A percentile compares a stretch with the other conserved stretches of the same genome.
Conservation (phyloP, 2,797 vertebrate genomes). For the Otus scops region DNA sequence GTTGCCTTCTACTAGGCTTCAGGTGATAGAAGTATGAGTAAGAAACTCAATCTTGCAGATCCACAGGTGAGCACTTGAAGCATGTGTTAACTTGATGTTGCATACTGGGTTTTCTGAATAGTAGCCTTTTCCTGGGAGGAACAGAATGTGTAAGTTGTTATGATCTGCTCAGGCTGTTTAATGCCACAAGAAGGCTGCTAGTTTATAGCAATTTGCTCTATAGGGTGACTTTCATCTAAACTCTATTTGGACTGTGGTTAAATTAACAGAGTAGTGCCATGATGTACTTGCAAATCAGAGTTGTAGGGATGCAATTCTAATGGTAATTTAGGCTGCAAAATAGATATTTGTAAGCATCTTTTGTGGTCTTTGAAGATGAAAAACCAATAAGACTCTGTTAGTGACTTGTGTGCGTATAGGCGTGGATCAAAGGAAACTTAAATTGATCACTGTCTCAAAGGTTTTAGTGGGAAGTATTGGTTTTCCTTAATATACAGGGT, state of each 20-base stretch:
- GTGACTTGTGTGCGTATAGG: neutral
- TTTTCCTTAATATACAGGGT: neutral
- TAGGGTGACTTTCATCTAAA: neutral
- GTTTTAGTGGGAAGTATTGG: neutral
- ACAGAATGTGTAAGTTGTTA: neutral
- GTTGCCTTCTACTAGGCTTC: neutral
- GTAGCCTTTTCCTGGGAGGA: neutral
- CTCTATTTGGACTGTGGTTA: neutral
- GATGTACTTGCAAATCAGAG: neutral
- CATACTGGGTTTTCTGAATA: neutral
- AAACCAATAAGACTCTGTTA: fast-evolving
- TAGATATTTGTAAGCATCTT: neutral
- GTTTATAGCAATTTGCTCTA: neutral
- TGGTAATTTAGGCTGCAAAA: neutral
- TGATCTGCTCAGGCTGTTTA: neutral
- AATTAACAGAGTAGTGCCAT: neutral
- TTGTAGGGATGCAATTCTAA: neutral
- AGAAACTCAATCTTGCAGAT: neutral
- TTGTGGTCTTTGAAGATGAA: neutral
- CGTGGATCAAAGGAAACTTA: neutral
- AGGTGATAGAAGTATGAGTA: neutral
- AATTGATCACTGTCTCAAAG: neutral
- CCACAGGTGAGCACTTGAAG: neutral
- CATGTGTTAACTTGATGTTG: neutral
- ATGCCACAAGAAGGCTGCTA: neutral